Evolutionary conservation across 2,797 vertebrate species (phyloP).

Genomic region (Hozukius guyotensis): DNA sequence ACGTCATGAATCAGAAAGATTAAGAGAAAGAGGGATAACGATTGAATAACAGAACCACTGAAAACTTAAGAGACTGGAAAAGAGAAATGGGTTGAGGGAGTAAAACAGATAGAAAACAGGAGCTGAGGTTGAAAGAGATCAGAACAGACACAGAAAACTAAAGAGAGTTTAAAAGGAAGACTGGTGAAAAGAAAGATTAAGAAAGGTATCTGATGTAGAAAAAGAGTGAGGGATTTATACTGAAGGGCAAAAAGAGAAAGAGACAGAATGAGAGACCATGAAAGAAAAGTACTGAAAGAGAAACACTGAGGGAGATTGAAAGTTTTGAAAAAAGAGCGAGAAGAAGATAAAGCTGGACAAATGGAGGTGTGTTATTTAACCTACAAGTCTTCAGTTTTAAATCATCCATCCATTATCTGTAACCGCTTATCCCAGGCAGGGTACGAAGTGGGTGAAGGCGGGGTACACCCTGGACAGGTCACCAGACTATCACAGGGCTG

Average conservation of each 20-base stretch:
- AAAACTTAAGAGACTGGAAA: neutral
- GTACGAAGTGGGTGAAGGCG: no score
- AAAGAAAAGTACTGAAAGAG: neutral
- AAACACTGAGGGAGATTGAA: neutral
- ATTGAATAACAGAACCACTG: neutral
- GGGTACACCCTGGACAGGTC: no score
- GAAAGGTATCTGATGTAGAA: neutral
- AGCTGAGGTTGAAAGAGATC: neutral
- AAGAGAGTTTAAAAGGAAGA: neutral
- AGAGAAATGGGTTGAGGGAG: neutral
- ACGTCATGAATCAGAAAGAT: constrained; percentile 19
- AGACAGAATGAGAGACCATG: neutral
- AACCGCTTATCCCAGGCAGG: no score
- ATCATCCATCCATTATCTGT: no score
- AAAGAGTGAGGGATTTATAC: neutral
- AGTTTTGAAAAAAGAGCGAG: neutral
- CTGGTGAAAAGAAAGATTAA: neutral
- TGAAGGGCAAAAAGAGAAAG: neutral
- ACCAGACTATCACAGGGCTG: no score
- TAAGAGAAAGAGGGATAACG: neutral
- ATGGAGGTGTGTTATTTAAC: neutral
- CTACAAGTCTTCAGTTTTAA: neutral
- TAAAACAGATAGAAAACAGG: neutral
- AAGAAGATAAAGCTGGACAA: neutral
- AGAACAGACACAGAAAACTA: neutral